A percentile compares a stretch with the other conserved stretches of the same genome.
phyloP scores from a whole-genome alignment of 2,113 vertebrate species.

The Pelecanus crispus region DNA sequence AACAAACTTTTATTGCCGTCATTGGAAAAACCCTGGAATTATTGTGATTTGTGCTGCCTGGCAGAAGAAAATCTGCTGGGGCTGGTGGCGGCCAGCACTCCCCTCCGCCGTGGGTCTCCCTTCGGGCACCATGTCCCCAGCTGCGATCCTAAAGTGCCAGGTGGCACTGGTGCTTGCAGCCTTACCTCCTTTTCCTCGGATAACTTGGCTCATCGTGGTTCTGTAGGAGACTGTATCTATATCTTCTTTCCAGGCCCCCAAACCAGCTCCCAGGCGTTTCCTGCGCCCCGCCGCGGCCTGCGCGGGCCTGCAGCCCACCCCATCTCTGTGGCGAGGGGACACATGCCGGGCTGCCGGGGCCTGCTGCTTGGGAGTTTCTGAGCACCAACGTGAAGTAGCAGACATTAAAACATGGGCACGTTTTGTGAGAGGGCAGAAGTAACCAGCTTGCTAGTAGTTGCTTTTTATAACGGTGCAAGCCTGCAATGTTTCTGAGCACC shows the following conservation, averaged over 20 bases:
- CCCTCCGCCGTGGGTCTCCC: not conserved
- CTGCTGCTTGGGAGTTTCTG: too few species aligned
- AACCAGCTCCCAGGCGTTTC: too few species aligned
- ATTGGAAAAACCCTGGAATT: conserved; percentile 52
- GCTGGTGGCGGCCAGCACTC: not conserved
- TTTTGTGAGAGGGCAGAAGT: not conserved
- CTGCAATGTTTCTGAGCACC: not conserved
- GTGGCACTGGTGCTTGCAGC: not conserved
- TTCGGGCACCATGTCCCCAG: not conserved
- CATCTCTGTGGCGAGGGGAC: fast-evolving
- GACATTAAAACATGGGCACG: not conserved
- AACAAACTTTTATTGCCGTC: conserved; percentile 61
- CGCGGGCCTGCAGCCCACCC: fast-evolving
- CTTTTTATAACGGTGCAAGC: not conserved
- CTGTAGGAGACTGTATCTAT: fast-evolving
- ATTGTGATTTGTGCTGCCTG: conserved; percentile 41
- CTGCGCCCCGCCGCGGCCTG: fast-evolving
- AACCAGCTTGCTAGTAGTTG: not conserved
- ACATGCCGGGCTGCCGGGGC: fast-evolving
- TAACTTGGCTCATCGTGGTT: not conserved
- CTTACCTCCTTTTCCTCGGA: fast-evolving
- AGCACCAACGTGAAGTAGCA: not conserved
- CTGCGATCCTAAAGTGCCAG: not conserved
- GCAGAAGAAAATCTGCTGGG: not conserved
- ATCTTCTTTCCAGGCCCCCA: not conserved